Percentiles rank a stretch among this genome's conserved stretches.
phyloP scores from a whole-genome alignment of 2,113 vertebrate species.

The Menidia beryllina region DNA sequence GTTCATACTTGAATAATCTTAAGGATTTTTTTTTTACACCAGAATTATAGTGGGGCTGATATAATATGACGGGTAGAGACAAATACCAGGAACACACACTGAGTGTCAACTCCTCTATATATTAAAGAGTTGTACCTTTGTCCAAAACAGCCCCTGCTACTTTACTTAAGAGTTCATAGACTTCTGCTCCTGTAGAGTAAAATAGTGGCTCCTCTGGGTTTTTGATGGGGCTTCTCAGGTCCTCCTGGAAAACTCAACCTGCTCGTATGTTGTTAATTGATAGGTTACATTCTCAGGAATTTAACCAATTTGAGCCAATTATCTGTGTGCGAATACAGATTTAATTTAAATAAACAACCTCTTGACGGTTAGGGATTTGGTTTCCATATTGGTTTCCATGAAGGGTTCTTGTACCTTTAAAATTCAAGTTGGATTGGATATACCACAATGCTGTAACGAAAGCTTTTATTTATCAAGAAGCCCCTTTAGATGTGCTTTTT shows the following conservation, averaged over 20 bases:
- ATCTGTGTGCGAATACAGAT: background rate
- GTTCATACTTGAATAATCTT: no score
- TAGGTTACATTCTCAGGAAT: background rate
- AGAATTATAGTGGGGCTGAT: no score
- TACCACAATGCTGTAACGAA: slow-evolving; percentile 7
- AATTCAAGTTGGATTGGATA: slow-evolving; percentile 4
- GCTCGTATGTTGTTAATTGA: background rate
- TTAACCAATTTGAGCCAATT: background rate
- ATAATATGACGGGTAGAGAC: slow-evolving; percentile 43
- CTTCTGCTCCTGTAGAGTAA: background rate
- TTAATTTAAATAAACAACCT: slow-evolving; percentile 4
- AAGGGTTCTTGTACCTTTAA: background rate
- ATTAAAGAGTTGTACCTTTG: slow-evolving; percentile 5
- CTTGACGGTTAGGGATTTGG: background rate
- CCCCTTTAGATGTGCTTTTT: no score
- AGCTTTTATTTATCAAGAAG: no score
- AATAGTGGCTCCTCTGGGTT: background rate
- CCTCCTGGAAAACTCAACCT: background rate
- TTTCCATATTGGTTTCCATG: slow-evolving; percentile 19
- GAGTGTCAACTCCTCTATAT: background rate
- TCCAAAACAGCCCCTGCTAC: background rate
- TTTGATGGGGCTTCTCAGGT: background rate
- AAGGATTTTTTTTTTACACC: slow-evolving; percentile 6
- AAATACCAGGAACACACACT: slow-evolving; percentile 16
- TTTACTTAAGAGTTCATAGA: background rate